Conservation (phyloP, 2,113 vertebrate species). For the Rostratula benghalensis region DNA sequence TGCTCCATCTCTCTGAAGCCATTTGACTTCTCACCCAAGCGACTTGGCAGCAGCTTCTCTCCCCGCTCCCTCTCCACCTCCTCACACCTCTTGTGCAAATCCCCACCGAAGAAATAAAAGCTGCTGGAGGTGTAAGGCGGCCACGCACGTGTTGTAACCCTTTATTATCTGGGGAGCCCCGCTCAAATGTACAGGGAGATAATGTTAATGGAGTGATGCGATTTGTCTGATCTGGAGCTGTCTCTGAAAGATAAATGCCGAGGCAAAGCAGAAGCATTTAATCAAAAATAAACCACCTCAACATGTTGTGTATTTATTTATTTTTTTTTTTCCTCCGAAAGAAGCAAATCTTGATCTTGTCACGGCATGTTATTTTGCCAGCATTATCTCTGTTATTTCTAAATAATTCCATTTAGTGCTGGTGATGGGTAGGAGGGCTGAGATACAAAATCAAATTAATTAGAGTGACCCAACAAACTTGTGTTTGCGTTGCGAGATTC, state of each 20-base stretch:
- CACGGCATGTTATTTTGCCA: slow-evolving; percentile 21
- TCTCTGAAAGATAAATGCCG: slow-evolving; percentile 61
- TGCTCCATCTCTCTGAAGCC: neutral
- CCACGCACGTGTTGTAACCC: neutral
- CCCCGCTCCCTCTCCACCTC: neutral
- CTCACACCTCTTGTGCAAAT: slow-evolving; percentile 11
- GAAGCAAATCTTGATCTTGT: slow-evolving; percentile 16
- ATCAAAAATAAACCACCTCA: slow-evolving; percentile 69
- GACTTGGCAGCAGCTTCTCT: neutral
- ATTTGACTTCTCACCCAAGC: slow-evolving; percentile 44
- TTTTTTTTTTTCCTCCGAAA: neutral
- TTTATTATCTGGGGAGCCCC: slow-evolving; percentile 41
- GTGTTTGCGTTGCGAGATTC: slow-evolving; percentile 46
- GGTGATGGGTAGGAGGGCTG: slow-evolving; percentile 52
- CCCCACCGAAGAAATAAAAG: slow-evolving; percentile 30
- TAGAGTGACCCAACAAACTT: slow-evolving; percentile 62
- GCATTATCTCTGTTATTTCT: slow-evolving; percentile 60
- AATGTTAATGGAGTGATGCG: slow-evolving; percentile 70
- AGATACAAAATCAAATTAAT: slow-evolving; percentile 70
- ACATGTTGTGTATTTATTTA: neutral
- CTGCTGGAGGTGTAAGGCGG: slow-evolving; percentile 1
- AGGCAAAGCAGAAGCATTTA: slow-evolving; percentile 62
- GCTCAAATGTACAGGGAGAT: slow-evolving; percentile 64
- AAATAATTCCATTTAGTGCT: slow-evolving; percentile 64
- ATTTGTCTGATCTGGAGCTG: slow-evolving; percentile 61